These are phyloP conservation scores for Daktulosphaira vitifoliae DNA, from an alignment of 1,140 invertebrate species.

Conservation along the genomic window DNA sequence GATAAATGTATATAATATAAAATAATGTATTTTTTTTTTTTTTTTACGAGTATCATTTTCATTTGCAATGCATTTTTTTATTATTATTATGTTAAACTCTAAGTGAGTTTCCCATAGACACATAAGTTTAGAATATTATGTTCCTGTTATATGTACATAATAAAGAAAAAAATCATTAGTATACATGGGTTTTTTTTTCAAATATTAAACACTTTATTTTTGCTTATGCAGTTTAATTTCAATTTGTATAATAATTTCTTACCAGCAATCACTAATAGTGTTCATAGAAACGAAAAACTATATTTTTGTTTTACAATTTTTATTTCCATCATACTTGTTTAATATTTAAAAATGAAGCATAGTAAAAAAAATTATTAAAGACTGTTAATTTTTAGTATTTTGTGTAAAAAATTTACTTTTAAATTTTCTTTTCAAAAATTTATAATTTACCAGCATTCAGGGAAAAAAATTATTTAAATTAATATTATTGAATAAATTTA, in stretches of 20 bases:
- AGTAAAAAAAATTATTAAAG: conserved; percentile 3
- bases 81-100: not conserved
- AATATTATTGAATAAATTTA: too few species aligned
- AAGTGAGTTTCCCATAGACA: conserved; percentile 6
- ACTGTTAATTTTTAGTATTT: conserved; percentile 30
- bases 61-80: conserved; percentile 7
- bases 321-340: too few species aligned
- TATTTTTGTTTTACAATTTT: too few species aligned
- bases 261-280: not conserved
- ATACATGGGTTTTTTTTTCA: conserved; percentile 3
- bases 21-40: conserved; percentile 2
- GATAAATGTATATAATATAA: conserved; percentile 22
- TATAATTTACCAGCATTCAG: too few species aligned
- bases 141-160: conserved; percentile 31
- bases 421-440: not conserved
- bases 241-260: conserved; percentile 6
- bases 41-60: conserved; percentile 2
- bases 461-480: too few species aligned
- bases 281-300: not conserved
- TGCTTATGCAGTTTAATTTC: not conserved
- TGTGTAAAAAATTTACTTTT: conserved; percentile 18
- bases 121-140: conserved; percentile 22
- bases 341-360: not conserved
- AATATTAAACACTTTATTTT: conserved; percentile 14
- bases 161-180: conserved; percentile 8